phyloP scores from a whole-genome alignment of 2,888 invertebrate genomes.

The Rotaria macrura region DNA sequence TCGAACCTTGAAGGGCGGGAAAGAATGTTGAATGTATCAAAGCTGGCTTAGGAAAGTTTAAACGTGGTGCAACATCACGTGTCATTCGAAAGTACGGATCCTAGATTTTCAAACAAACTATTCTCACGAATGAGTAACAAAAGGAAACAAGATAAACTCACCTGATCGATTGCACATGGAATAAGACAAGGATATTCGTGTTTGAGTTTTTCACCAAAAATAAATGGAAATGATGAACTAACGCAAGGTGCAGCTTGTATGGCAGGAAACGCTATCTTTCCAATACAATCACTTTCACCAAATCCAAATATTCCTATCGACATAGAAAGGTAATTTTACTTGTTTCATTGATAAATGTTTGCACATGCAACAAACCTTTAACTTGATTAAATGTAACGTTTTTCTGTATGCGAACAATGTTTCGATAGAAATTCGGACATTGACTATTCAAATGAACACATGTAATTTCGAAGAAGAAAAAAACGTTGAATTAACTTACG shows the following conservation, averaged over 20 bases:
- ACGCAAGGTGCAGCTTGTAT: conserved; percentile 89
- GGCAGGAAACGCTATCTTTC: conserved; percentile 90
- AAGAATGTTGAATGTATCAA: conserved; percentile 76
- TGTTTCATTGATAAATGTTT: not conserved
- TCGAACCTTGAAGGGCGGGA: conserved; percentile 85
- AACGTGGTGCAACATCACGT: conserved; percentile 83
- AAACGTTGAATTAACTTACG: conserved; percentile 56
- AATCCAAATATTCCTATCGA: conserved; percentile 75
- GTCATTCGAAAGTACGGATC: conserved; percentile 99
- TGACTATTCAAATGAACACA: conserved; percentile 26
- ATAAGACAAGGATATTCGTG: conserved; percentile 71
- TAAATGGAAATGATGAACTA: conserved; percentile 60
- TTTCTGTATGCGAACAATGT: conserved; percentile 51
- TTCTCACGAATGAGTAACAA: not conserved
- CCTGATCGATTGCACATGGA: conserved; percentile 96
- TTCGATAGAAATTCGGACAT: conserved; percentile 33
- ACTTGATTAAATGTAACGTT: conserved; percentile 94
- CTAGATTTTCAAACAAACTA: conserved; percentile 45
- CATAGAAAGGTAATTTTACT: not conserved
- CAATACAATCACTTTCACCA: conserved; percentile 83
- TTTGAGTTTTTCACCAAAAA: conserved; percentile 62
- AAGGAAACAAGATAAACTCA: conserved; percentile 37
- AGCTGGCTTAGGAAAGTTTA: conserved; percentile 77
- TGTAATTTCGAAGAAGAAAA: not conserved
- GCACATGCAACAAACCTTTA: conserved; percentile 43